phyloP scores from a whole-genome alignment of 2,888 invertebrate species.

The Acanthosepion lycidas region DNA sequence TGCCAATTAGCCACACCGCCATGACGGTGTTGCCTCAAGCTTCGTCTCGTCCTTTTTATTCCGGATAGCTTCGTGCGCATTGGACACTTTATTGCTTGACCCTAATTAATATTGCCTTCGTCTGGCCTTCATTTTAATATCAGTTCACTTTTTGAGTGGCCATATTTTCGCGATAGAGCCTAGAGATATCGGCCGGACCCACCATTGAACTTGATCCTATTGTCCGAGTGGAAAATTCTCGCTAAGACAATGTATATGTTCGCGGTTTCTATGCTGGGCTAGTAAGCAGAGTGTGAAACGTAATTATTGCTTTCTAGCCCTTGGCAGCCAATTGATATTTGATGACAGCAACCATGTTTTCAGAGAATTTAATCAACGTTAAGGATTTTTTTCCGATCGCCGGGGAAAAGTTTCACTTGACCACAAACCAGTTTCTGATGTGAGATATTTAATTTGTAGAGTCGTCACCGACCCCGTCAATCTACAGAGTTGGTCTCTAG shows the following conservation, averaged over 20 bases:
- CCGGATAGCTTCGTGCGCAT: not conserved
- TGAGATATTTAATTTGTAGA: not conserved
- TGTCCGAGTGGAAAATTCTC: not conserved
- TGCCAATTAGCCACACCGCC: not conserved
- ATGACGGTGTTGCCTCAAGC: not conserved
- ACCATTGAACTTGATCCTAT: not conserved
- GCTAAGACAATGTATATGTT: not conserved
- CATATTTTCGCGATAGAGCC: constrained; percentile 33
- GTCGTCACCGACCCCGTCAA: not conserved
- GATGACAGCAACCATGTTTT: not conserved
- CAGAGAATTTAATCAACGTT: not conserved
- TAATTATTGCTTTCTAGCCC: not conserved
- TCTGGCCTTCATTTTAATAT: constrained; percentile 21
- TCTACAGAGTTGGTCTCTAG: no score
- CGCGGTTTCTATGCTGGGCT: not conserved
- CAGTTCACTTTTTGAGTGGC: not conserved
- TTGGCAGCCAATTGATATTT: not conserved
- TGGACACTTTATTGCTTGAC: constrained; percentile 22
- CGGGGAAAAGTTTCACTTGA: not conserved
- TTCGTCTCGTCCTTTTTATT: not conserved
- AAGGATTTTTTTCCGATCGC: not conserved
- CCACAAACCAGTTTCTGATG: not conserved
- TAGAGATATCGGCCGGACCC: constrained; percentile 33
- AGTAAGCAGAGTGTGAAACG: not conserved
- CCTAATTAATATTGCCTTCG: constrained; percentile 33